Evolutionary conservation across 2,113 vertebrate genomes (phyloP), one percentile per base, ranked within the genome.

Genomic region (Fukomys damarensis): DNA sequence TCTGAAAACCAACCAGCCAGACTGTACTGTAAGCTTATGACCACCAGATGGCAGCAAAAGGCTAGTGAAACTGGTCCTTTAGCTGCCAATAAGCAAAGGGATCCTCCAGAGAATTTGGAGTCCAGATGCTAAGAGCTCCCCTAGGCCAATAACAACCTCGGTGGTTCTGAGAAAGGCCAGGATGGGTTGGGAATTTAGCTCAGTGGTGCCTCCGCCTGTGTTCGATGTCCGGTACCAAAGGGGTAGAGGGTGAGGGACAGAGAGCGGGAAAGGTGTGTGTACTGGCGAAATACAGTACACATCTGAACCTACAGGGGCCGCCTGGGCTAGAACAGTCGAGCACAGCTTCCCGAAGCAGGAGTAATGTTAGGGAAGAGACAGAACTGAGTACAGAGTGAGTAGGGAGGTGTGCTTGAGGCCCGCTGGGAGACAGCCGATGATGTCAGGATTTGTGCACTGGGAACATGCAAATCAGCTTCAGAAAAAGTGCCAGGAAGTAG

Each of bases 21-120:
- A 7, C 32, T 95, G 96, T 43, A 88, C 0, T 91, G 26, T 20
- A 49, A 49, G n/a, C 5, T 2, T 63, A 12, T 56, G 56, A 20
- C 91, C 97, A 97, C 88, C 54, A 72, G 96, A 20, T 81, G 97
- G 94, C 96, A 96, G 95, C 92, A 96, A 65, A 96, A 80, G 28
- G 58, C 68, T 79, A 70, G 58, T 28, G 77, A 94, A 70, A 10
- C 30, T 28, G 49, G 58, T 54, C 65, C 4, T 30, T 32, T 0
- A 11, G 74, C 12, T n/a, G 8, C 43, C 26, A 0, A 7, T 0
- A 46, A 20, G 11, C 32, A 79, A 49, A 35, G 0, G n/a, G 30
- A 66, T 4, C 9, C 17, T 68, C 58, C 41, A 28, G 12, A 24
- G 41, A 74, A 74, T 0, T 28, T 74, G 28, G 24, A 14, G 41